Evolutionary conservation across 1,140 invertebrate genomes (phyloP), one percentile per base, ranked within the genome.

Genomic region (Elymnias hypermnestra): DNA sequence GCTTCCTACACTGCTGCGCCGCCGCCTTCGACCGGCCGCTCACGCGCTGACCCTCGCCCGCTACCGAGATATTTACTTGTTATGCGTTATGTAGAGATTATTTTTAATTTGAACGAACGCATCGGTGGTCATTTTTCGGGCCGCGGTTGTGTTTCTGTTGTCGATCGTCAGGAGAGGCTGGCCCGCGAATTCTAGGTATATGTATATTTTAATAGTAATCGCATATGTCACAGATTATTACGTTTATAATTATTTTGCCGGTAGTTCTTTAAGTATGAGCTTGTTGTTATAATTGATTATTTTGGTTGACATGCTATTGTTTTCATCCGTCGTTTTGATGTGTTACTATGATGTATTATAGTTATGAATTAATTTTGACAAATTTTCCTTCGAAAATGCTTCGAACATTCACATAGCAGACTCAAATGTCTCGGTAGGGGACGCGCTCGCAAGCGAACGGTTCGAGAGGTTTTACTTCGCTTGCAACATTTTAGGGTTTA

Each of bases 1-100:
- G 71, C 41, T 79, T 73, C 66, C 66, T 74, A 57, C 68, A 57
- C 49, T 82, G 70, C 62, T 77, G 64, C 63, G 49, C 53, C 31
- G 53, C 63, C 21, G 58, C 65, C 28, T 53, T 73, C 26, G 77
- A 87, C 65, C 81, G 85, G 28, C 82, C 85, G 53, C 81, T 87
- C 40, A 87, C 85, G 19, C 85, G 83, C 61, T 87, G 69, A 71
- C 37, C n/a, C 13, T 17, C 26, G 37, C 18, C 2, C 6, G 23
- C 3, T 19, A 10, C 25, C 25, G 29, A 17, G 33, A 22, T 17
- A 17, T 10, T 17, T 9, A 4, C 5, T 13, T 4, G 4, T 2
- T 4, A 12, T 5, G 12, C 26, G n/a, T 2, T 3, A 9, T 13
- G 3, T 1, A 13, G 0, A 1, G 5, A 21, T 4, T 21, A 3